Conservation (phyloP, 2,888 invertebrate genomes). For the Automeris io region DNA sequence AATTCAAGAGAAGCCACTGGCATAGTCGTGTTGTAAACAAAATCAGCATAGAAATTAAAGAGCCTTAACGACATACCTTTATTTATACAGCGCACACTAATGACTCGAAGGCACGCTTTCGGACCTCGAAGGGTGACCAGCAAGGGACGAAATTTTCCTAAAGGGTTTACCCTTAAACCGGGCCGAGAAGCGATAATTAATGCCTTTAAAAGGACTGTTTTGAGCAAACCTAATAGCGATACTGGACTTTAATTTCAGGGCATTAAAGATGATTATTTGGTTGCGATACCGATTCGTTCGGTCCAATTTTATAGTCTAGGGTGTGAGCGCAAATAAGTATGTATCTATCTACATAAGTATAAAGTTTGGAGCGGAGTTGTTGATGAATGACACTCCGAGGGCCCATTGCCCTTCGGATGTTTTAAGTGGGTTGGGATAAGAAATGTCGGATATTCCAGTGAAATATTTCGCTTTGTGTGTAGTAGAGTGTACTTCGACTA, state of each 20-base stretch:
- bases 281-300: slow-evolving; percentile 38
- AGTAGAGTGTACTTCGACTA: slow-evolving; percentile 30
- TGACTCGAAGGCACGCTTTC: slow-evolving; percentile 60
- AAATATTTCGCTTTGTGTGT: slow-evolving; percentile 53
- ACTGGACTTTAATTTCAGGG: slow-evolving; percentile 19
- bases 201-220: slow-evolving; percentile 63
- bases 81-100: slow-evolving; percentile 62
- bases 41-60: slow-evolving; percentile 49
- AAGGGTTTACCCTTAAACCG: slow-evolving; percentile 72
- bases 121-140: slow-evolving; percentile 70
- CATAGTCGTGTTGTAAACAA: no score
- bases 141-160: slow-evolving; percentile 68
- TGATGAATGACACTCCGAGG: slow-evolving; percentile 76
- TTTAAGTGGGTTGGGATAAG: slow-evolving; percentile 74
- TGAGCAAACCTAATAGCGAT: slow-evolving; percentile 20
- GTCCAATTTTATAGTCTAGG: slow-evolving; percentile 72
- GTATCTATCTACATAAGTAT: slow-evolving; percentile 38
- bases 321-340: slow-evolving; percentile 56
- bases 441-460: slow-evolving; percentile 69
- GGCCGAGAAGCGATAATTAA: slow-evolving; percentile 67
- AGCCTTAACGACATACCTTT: slow-evolving; percentile 56
- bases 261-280: slow-evolving; percentile 24
- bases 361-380: slow-evolving; percentile 65
- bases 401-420: slow-evolving; percentile 76
- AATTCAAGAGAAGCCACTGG: no score